These are phyloP conservation scores for Hirundo rustica DNA, from an alignment of 2,797 vertebrate genomes.

Conservation along the genomic window DNA sequence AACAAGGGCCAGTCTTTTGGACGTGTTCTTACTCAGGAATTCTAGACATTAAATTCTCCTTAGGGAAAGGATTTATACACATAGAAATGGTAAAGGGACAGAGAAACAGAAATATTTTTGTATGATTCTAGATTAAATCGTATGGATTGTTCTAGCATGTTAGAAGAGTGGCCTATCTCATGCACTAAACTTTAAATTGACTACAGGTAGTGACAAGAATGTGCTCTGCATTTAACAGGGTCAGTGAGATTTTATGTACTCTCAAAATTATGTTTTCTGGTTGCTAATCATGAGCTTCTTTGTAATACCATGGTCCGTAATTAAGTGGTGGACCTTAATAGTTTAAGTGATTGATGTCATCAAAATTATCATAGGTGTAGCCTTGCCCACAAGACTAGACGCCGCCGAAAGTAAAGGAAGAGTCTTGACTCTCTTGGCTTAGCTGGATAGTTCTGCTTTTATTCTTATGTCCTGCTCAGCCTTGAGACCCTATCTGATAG, in stretches of 20 bases:
- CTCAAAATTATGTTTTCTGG: neutral
- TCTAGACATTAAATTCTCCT: neutral
- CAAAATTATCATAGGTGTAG: neutral
- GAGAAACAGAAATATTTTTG: neutral
- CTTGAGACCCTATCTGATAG: too few relatives aligned
- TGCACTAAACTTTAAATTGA: neutral
- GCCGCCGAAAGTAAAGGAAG: too few relatives aligned
- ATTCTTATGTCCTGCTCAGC: too few relatives aligned
- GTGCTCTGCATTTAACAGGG: neutral
- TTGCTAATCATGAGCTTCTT: neutral
- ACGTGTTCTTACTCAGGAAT: neutral
- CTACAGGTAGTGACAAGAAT: neutral
- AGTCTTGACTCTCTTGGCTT: too few relatives aligned
- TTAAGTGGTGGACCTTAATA: neutral
- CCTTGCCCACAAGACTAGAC: too few relatives aligned
- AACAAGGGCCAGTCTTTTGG: neutral
- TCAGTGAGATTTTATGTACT: neutral
- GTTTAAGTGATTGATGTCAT: neutral
- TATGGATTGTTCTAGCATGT: neutral
- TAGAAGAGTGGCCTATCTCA: neutral
- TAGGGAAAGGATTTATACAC: neutral
- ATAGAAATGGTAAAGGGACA: neutral
- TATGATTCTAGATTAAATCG: neutral
- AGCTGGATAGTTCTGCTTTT: too few relatives aligned
- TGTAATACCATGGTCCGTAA: neutral